Conservation (phyloP, 2,797 vertebrate genomes). For the Rhynchotus rufescens region DNA sequence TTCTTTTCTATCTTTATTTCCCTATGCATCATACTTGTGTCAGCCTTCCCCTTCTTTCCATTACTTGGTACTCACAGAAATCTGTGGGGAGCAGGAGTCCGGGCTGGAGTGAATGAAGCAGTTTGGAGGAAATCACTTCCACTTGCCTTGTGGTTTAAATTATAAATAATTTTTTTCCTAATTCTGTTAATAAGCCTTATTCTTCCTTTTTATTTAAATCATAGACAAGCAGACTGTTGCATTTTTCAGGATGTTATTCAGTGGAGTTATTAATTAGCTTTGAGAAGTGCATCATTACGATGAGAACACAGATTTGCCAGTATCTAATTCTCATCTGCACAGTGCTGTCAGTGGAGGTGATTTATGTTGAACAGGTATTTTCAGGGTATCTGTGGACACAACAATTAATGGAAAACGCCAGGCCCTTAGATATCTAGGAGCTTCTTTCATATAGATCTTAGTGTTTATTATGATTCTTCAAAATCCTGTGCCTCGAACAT, state of each 20-base stretch:
- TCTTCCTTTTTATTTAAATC: background rate
- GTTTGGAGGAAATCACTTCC: background rate
- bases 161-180: background rate
- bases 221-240: background rate
- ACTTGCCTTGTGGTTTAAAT: background rate
- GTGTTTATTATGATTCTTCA: background rate
- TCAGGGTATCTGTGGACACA: background rate
- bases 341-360: background rate
- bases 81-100: background rate
- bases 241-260: background rate
- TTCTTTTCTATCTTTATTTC: background rate
- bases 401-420: conserved; percentile 3
- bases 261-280: background rate
- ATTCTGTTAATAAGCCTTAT: background rate
- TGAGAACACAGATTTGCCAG: background rate
- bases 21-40: fast-evolving
- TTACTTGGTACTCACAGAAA: fast-evolving
- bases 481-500: background rate
- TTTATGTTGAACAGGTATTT: background rate
- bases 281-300: background rate
- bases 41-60: background rate
- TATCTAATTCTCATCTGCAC: background rate
- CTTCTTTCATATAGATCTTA: background rate
- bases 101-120: background rate
- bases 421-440: background rate